Percentiles rank a stretch among this genome's conserved stretches.
Evolutionary conservation across 2,113 vertebrate genomes (phyloP).

Genomic region (Carassius carassius): DNA sequence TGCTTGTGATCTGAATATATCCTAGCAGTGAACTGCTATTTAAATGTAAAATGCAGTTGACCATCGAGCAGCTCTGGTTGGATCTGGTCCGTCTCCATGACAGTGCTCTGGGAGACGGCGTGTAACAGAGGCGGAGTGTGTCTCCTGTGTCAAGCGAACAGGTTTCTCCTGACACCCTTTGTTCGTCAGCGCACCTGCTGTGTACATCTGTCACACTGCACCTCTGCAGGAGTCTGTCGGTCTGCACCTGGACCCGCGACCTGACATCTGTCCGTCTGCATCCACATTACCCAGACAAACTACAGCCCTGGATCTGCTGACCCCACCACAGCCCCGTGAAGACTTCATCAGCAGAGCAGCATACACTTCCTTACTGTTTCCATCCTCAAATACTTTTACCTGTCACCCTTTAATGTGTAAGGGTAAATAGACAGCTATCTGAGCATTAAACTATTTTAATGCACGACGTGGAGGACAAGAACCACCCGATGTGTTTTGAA

Average conservation of each 20-base stretch:
- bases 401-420: too few species aligned
- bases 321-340: not conserved
- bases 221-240: constrained; percentile 29
- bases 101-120: not conserved
- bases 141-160: constrained; percentile 33
- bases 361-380: too few species aligned
- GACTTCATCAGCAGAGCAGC: not conserved
- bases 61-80: not conserved
- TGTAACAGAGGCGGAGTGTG: constrained; percentile 29
- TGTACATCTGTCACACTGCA: constrained; percentile 43
- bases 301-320: constrained; percentile 12
- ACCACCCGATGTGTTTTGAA: too few species aligned
- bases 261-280: constrained; percentile 52
- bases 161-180: constrained; percentile 43
- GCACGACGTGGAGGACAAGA: too few species aligned
- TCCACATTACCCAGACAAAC: constrained; percentile 45
- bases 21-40: not conserved
- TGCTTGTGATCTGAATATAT: too few species aligned
- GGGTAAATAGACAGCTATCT: too few species aligned
- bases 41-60: not conserved
- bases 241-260: constrained; percentile 41
- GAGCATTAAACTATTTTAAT: too few species aligned
- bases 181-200: constrained; percentile 43
- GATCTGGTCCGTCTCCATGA: not conserved
- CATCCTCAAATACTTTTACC: too few species aligned